Conservation (phyloP, 2,888 invertebrate species). For the Andrena minutula region DNA sequence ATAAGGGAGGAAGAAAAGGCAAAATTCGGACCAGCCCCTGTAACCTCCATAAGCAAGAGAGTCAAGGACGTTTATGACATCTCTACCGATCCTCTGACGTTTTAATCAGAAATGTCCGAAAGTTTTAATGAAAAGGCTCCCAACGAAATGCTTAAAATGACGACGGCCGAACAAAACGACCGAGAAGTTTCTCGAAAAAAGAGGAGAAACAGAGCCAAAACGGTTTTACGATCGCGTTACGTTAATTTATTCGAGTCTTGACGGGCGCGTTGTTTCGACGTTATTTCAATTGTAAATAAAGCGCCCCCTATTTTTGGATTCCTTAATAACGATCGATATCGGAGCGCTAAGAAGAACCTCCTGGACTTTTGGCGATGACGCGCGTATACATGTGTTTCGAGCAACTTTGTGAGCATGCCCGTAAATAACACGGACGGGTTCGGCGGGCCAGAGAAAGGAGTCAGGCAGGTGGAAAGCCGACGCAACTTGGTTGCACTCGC, state of each 20-base stretch:
- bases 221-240: not conserved
- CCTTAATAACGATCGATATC: not conserved
- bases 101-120: conserved; percentile 23
- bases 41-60: not conserved
- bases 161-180: not conserved
- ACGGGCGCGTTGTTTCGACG: not conserved
- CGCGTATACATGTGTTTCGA: not conserved
- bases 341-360: not conserved
- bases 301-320: conserved; percentile 1
- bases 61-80: conserved; percentile 15
- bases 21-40: conserved; percentile 8
- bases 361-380: not conserved
- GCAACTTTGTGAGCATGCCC: not conserved
- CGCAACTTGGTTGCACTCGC: conserved; percentile 32
- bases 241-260: conserved; percentile 29
- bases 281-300: conserved; percentile 42
- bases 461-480: conserved; percentile 21
- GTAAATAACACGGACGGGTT: conserved; percentile 6
- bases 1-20: conserved; percentile 22
- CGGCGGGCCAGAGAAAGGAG: not conserved
- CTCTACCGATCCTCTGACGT: not conserved
- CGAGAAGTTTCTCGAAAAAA: not conserved
- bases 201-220: not conserved
- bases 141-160: not conserved
- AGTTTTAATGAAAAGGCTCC: not conserved